Percentiles rank a stretch among this genome's conserved stretches.
Conservation (phyloP, 23 tunicate species). For the Ciona savignyi region DNA sequence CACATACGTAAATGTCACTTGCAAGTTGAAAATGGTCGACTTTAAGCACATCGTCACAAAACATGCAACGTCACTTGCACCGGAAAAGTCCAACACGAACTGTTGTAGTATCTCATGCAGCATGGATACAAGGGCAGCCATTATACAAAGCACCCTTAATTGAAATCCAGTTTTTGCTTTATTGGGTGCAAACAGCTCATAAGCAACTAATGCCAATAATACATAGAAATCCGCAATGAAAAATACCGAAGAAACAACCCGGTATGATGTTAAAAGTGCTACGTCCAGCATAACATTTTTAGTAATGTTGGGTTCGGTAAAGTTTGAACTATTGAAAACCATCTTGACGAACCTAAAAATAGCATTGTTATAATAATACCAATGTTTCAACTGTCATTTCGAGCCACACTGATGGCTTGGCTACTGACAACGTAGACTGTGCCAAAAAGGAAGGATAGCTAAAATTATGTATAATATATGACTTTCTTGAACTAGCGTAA, state of each 20-base stretch:
- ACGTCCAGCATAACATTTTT: too few species aligned
- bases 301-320: too few species aligned
- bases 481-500: too few species aligned
- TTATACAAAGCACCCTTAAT: slow-evolving; percentile 15
- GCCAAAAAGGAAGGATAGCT: too few species aligned
- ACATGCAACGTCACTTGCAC: slow-evolving; percentile 9
- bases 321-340: too few species aligned
- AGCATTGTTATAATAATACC: too few species aligned
- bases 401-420: too few species aligned
- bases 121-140: slow-evolving; percentile 9
- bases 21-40: slow-evolving; percentile 19
- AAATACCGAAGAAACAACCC: background rate
- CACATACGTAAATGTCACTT: slow-evolving; percentile 19
- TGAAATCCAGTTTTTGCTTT: slow-evolving; percentile 10
- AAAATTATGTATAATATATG: too few species aligned
- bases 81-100: slow-evolving; percentile 10
- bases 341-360: too few species aligned
- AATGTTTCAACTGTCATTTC: too few species aligned
- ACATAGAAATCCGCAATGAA: slow-evolving; percentile 11
- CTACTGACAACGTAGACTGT: too few species aligned
- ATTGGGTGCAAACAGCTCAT: slow-evolving; percentile 8
- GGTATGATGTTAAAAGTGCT: too few species aligned
- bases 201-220: slow-evolving; percentile 10
- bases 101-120: slow-evolving; percentile 15
- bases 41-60: slow-evolving; percentile 15